A percentile compares a stretch with the other conserved stretches of the same genome.
Conservation (phyloP, 1,140 invertebrate genomes). For the Pinna nobilis region DNA sequence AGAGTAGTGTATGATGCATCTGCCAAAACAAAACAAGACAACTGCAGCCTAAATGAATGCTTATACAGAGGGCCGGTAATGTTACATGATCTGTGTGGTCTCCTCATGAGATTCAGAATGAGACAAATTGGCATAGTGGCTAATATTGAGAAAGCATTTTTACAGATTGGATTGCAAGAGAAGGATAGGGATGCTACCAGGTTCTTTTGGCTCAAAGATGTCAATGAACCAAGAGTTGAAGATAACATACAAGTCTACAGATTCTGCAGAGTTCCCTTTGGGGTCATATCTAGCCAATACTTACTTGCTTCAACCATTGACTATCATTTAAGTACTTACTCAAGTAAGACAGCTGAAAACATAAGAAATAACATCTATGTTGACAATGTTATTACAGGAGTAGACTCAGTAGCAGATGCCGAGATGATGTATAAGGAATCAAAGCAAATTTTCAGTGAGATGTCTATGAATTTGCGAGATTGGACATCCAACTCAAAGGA, state of each 20-base stretch:
- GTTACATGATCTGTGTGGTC: slow-evolving; percentile 2
- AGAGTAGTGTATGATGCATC: slow-evolving; percentile 4
- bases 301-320: slow-evolving; percentile 24
- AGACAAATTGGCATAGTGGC: slow-evolving; percentile 15
- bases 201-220: slow-evolving; percentile 29
- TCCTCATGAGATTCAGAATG: slow-evolving; percentile 31
- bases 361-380: slow-evolving; percentile 34
- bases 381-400: slow-evolving; percentile 35
- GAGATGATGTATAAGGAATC: neutral
- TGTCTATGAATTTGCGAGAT: slow-evolving; percentile 24
- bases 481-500: neutral
- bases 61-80: slow-evolving; percentile 13
- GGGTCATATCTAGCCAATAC: slow-evolving; percentile 25
- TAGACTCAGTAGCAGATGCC: neutral
- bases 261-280: slow-evolving; percentile 33
- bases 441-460: slow-evolving; percentile 27
- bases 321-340: slow-evolving; percentile 3
- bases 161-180: slow-evolving; percentile 6
- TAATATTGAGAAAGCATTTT: slow-evolving; percentile 22
- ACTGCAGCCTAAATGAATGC: slow-evolving; percentile 16
- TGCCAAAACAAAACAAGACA: neutral
- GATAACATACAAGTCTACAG: slow-evolving; percentile 20
- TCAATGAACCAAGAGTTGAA: neutral
- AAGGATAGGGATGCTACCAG: slow-evolving; percentile 29
- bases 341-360: slow-evolving; percentile 3